Conservation (phyloP, 2,888 invertebrate species). For the Cerastis leucographa region DNA sequence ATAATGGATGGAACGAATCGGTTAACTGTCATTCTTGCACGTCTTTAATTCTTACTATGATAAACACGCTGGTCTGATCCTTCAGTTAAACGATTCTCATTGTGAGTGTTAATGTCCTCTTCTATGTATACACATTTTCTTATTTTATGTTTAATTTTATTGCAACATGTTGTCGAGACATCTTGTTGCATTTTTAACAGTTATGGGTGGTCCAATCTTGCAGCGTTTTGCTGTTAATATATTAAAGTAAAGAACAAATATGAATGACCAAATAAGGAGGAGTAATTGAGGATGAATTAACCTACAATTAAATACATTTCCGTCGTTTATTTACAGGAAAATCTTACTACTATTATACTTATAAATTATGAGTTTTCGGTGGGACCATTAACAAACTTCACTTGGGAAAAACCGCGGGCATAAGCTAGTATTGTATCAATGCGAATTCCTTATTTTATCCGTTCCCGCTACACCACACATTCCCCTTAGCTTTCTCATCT, state of each 20-base stretch:
- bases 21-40: slow-evolving; percentile 54
- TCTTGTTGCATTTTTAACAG: slow-evolving; percentile 37
- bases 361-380: background rate
- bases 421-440: background rate
- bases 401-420: background rate
- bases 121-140: slow-evolving; percentile 29
- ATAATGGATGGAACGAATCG: slow-evolving; percentile 55
- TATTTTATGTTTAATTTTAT: slow-evolving; percentile 43
- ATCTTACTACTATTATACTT: background rate
- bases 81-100: slow-evolving; percentile 47
- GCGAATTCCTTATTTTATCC: no score
- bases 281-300: no score
- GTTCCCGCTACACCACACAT: no score
- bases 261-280: no score
- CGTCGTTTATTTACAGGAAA: background rate
- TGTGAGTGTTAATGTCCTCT: slow-evolving; percentile 38
- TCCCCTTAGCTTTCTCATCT: no score
- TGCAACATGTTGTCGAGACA: slow-evolving; percentile 14
- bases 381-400: background rate
- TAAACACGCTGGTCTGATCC: slow-evolving; percentile 36
- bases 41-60: slow-evolving; percentile 54
- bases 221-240: background rate
- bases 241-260: background rate
- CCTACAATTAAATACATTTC: background rate
- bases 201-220: slow-evolving; percentile 20